Conservation (phyloP, 2,888 invertebrate genomes). For the Chrysopilus asiliformis region DNA sequence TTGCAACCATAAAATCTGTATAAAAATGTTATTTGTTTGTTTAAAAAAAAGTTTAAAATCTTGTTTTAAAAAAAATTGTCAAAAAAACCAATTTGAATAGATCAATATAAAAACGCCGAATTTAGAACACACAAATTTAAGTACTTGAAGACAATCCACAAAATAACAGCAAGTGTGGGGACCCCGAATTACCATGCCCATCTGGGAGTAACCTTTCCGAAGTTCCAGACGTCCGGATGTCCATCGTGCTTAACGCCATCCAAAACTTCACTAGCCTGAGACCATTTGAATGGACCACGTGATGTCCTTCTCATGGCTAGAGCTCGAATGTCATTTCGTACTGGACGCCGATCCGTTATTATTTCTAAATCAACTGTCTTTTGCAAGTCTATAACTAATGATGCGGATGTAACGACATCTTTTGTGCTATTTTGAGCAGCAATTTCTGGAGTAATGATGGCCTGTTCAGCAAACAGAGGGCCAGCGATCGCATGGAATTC, state of each 20-base stretch:
- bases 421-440: slow-evolving; percentile 16
- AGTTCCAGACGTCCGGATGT: slow-evolving; percentile 35
- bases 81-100: no score
- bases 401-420: slow-evolving; percentile 13
- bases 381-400: slow-evolving; percentile 3
- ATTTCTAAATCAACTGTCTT: slow-evolving; percentile 26
- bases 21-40: no score
- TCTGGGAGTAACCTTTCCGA: slow-evolving; percentile 30
- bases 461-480: slow-evolving; percentile 21
- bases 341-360: slow-evolving; percentile 28
- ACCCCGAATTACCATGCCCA: slow-evolving; percentile 38
- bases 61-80: no score
- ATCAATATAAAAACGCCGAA: no score
- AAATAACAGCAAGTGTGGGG: no score
- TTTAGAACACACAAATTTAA: no score
- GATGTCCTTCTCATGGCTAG: slow-evolving; percentile 22
- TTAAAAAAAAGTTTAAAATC: no score
- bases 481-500: slow-evolving; percentile 34
- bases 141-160: no score
- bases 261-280: slow-evolving; percentile 21
- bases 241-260: slow-evolving; percentile 27
- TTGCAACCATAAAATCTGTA: no score
- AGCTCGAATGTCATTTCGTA: slow-evolving; percentile 32
- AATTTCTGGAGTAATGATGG: neutral
- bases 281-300: slow-evolving; percentile 33